Evolutionary conservation across 2,113 vertebrate species (phyloP), one percentile per base, ranked within the genome.

Genomic region (Candoia aspera): DNA sequence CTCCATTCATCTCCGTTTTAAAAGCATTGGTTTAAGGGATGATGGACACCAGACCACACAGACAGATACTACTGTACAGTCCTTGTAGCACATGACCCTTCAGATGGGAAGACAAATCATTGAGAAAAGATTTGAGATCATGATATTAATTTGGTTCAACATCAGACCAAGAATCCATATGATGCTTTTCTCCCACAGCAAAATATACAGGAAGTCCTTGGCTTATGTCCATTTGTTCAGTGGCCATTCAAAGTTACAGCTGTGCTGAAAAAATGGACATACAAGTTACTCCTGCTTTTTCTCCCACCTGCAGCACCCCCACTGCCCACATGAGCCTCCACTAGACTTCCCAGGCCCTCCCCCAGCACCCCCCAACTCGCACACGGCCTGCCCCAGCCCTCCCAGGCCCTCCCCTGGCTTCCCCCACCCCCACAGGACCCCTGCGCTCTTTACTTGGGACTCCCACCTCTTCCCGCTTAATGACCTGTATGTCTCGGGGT

Each of bases 1-100:
- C 73, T 58, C 37, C 89, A 53, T 93, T 95, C 24, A 46, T 90
- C 91, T 88, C 89, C 85, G 91, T 91, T 95, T 90, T 90, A 90
- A 95, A 95, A 42, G 42, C 4, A 68, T 23, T 29, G 57, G 13
- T 84, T 73, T 6, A 3, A 88, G 94, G 95, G 24, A 46, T 86
- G 60, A 85, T 0, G 0, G 37, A 4, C 3, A 86, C 91, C 86
- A 53, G 92, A 73, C 92, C 92, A 90, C 58, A 84, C 0, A 1
- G 90, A 54, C 92, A 95, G 94, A 93, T 95, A 93, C 37, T 93
- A 49, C 68, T 89, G 92, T 92, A 49, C 68, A 90, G 92, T 92
- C 92, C 91, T 10, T 17, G 21, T 17, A 91, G 90, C 86, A 83
- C 6, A 24, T 2, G 91, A 53, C 88, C 90, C 79, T 91, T 93